phyloP scores from a whole-genome alignment of 1,140 invertebrate species.

The Magallana ariakensis region DNA sequence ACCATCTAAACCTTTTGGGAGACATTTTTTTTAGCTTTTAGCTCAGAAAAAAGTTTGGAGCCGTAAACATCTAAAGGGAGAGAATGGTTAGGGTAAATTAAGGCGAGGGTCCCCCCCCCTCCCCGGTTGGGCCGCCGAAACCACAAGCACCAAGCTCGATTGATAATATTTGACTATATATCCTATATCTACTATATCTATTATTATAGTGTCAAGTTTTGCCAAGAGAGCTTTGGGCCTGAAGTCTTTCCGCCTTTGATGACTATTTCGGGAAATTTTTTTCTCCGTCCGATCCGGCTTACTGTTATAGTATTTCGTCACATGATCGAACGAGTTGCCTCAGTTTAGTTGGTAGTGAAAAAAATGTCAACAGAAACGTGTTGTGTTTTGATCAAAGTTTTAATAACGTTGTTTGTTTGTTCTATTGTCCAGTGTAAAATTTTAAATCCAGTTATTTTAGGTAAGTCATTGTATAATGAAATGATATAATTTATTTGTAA shows the following conservation, averaged over 20 bases:
- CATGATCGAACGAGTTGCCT: constrained; percentile 7
- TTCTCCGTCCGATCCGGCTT: background rate
- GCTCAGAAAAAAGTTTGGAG: background rate
- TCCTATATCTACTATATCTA: too few relatives aligned
- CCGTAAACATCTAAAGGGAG: background rate
- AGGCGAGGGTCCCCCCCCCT: background rate
- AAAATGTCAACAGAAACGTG: constrained; percentile 9
- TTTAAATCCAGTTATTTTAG: constrained; percentile 25
- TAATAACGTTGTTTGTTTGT: background rate
- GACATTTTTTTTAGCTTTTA: too few relatives aligned
- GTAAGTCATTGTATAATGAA: background rate
- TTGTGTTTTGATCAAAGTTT: background rate
- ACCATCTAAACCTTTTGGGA: too few relatives aligned
- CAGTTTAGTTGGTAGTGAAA: background rate
- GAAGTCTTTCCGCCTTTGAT: too few relatives aligned
- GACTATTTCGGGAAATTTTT: background rate
- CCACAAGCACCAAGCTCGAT: too few relatives aligned
- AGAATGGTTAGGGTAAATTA: background rate
- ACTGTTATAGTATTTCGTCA: background rate
- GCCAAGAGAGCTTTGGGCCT: too few relatives aligned
- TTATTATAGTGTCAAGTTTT: too few relatives aligned
- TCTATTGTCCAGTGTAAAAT: background rate
- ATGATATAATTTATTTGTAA: background rate
- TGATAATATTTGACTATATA: too few relatives aligned
- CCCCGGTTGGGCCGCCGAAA: background rate